Percentiles rank a stretch among this genome's conserved stretches.
Evolutionary conservation across 2,113 vertebrate genomes (phyloP).

Genomic region (Edolisoma coerulescens): DNA sequence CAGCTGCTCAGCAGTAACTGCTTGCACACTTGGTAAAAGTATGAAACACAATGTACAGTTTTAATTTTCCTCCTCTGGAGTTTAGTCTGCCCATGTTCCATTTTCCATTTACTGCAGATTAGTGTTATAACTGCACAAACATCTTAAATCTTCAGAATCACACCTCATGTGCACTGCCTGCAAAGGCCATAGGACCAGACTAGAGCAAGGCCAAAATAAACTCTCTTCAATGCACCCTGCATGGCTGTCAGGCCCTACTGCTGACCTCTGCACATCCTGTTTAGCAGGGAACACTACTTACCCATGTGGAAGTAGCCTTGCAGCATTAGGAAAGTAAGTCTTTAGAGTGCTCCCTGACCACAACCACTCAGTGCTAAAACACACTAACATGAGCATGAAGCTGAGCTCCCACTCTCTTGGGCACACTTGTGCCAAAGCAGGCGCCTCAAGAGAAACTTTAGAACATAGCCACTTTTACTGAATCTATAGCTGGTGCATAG

Average conservation of each 20-base stretch:
- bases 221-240: not conserved
- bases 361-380: not conserved
- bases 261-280: not conserved
- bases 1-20: not conserved
- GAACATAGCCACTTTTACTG: not conserved
- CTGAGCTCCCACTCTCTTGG: not conserved
- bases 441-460: not conserved
- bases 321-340: not conserved
- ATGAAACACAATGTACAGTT: not conserved
- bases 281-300: not conserved
- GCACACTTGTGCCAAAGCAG: not conserved
- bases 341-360: not conserved
- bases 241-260: not conserved
- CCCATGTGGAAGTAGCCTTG: not conserved
- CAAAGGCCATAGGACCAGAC: not conserved
- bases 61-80: not conserved
- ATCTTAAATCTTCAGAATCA: not conserved
- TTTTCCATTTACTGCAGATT: not conserved
- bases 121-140: not conserved
- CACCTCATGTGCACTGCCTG: not conserved
- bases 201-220: not conserved
- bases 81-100: not conserved
- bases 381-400: rapidly evolving
- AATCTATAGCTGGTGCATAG: not conserved
- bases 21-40: not conserved